A percentile compares a stretch with the other conserved stretches of the same genome.
These are phyloP conservation scores for Cylas formicarius DNA, from an alignment of 1,140 invertebrate species.

Conservation along the genomic window DNA sequence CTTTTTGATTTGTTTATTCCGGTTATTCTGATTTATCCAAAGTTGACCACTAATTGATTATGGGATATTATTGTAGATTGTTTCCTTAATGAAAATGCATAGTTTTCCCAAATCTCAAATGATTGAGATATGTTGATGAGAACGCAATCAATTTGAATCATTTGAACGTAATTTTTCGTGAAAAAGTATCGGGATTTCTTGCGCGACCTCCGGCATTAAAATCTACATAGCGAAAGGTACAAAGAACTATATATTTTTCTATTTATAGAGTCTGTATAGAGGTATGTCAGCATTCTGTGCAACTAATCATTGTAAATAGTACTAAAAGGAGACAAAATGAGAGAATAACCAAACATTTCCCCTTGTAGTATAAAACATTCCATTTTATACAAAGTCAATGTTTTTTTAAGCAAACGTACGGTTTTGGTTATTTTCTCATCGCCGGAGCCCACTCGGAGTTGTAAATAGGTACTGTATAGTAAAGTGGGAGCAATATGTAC, in stretches of 20 bases:
- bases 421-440: conserved; percentile 34
- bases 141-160: no score
- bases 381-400: conserved; percentile 33
- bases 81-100: no score
- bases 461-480: conserved; percentile 28
- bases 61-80: no score
- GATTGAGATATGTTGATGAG: no score
- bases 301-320: conserved; percentile 30
- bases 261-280: conserved; percentile 30
- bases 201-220: no score
- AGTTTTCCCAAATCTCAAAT: no score
- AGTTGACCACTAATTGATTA: no score
- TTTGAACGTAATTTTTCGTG: no score
- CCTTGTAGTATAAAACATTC: conserved; percentile 35
- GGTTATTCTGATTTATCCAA: no score
- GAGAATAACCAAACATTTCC: conserved; percentile 34
- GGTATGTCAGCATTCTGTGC: conserved; percentile 36
- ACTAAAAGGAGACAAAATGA: conserved; percentile 16
- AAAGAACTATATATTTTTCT: conserved; percentile 40
- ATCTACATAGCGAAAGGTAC: no score
- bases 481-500: conserved; percentile 37
- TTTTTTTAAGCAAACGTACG: conserved; percentile 3
- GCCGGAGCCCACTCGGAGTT: conserved; percentile 24
- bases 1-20: no score
- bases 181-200: no score